phyloP scores from a whole-genome alignment of 2,797 vertebrate species.

The Sphenopsis melanotis region DNA sequence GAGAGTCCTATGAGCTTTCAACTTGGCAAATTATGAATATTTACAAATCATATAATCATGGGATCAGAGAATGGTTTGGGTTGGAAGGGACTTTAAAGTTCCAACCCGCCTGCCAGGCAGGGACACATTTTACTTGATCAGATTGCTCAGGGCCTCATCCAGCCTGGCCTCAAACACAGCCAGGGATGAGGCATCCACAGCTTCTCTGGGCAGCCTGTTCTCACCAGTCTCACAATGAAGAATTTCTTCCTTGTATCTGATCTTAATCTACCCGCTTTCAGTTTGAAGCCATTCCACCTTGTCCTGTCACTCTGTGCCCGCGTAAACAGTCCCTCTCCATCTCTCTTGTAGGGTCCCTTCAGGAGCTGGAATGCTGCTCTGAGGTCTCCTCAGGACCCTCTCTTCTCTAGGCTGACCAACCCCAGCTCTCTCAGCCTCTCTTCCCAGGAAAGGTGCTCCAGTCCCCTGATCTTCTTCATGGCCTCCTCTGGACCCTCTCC shows the following conservation, averaged over 20 bases:
- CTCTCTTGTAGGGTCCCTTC: background rate
- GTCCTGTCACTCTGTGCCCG: rapidly evolving
- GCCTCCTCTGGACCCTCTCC: background rate
- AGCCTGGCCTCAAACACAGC: rapidly evolving
- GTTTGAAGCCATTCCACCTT: background rate
- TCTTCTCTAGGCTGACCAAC: background rate
- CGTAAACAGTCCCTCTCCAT: background rate
- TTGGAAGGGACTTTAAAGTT: background rate
- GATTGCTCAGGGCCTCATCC: background rate
- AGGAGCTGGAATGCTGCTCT: background rate
- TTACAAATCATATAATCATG: background rate
- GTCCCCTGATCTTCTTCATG: background rate
- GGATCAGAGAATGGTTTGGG: background rate
- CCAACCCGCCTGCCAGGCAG: rapidly evolving
- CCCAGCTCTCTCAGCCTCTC: background rate
- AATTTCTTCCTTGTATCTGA: background rate
- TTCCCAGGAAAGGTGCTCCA: background rate
- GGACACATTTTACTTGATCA: background rate
- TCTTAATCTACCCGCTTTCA: background rate
- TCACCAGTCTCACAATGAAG: background rate
- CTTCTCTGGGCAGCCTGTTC: background rate
- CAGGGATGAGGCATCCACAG: background rate
- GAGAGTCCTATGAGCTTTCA: background rate
- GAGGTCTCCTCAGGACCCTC: background rate
- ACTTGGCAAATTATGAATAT: background rate